Percentiles rank a stretch among this genome's conserved stretches.
Evolutionary conservation across 2,113 vertebrate genomes (phyloP).

Genomic region (Nothocercus nigrocapillus): DNA sequence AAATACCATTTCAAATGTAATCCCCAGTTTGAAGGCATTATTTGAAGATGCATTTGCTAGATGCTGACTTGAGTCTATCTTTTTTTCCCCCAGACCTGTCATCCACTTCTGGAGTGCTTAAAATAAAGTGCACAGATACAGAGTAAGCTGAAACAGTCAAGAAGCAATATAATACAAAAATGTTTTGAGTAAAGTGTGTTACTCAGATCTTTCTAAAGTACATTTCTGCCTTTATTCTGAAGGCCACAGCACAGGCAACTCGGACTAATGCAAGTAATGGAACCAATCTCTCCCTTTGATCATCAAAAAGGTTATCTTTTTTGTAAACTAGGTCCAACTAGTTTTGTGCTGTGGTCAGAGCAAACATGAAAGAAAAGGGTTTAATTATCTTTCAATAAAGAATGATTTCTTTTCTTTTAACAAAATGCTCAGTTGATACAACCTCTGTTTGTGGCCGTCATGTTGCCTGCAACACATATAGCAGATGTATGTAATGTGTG

Average conservation of each 20-base stretch:
- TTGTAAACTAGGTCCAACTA: conserved; percentile 76
- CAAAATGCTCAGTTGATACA: background rate
- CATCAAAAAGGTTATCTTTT: conserved; percentile 83
- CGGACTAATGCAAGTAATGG: conserved; percentile 96
- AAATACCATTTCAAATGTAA: conserved; percentile 81
- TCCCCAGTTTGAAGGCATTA: conserved; percentile 82
- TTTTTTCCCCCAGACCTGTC: conserved; percentile 81
- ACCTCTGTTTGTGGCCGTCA: fast-evolving
- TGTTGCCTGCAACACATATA: fast-evolving
- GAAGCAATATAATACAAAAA: conserved; percentile 89
- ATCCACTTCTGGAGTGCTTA: conserved; percentile 91
- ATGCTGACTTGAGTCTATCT: conserved; percentile 77
- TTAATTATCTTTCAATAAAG: conserved; percentile 72
- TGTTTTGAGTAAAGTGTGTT: conserved; percentile 92
- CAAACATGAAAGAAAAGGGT: conserved; percentile 79
- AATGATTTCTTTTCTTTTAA: background rate
- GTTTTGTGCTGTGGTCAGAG: conserved; percentile 76
- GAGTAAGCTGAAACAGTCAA: conserved; percentile 89
- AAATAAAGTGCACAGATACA: conserved; percentile 92
- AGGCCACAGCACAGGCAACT: conserved; percentile 87
- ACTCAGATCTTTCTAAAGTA: conserved; percentile 92
- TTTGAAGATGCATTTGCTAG: conserved; percentile 85
- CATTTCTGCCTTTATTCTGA: conserved; percentile 91
- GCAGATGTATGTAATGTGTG: fast-evolving
- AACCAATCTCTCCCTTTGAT: conserved; percentile 94